Conservation (phyloP, 2,888 invertebrate genomes). For the Actias luna region DNA sequence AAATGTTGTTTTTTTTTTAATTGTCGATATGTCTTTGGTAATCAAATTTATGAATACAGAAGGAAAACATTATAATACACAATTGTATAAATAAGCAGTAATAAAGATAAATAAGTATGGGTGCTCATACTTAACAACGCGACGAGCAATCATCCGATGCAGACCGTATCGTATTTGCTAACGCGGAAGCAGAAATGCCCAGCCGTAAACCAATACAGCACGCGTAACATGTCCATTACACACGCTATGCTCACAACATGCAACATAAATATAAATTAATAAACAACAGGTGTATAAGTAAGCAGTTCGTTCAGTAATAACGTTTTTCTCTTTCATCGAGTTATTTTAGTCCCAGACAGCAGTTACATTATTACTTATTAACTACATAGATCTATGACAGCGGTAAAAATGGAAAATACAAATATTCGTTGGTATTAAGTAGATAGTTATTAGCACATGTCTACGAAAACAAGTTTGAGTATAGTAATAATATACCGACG, state of each 20-base stretch:
- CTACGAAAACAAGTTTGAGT: too few species aligned
- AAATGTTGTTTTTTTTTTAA: too few species aligned
- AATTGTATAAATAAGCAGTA: neutral
- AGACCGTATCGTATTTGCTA: constrained; percentile 23
- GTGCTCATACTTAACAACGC: neutral
- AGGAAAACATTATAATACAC: neutral
- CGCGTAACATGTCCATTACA: constrained; percentile 26
- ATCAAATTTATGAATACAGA: neutral
- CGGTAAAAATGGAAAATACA: neutral
- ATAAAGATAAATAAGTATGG: constrained; percentile 1
- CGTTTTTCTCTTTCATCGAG: constrained; percentile 5
- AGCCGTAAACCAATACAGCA: constrained; percentile 26
- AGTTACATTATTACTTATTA: neutral
- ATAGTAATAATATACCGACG: too few species aligned
- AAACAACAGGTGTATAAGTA: constrained; percentile 4
- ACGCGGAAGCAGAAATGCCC: constrained; percentile 27
- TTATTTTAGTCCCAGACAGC: neutral
- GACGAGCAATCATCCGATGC: constrained; percentile 6
- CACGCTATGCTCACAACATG: constrained; percentile 31
- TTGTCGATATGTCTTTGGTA: too few species aligned
- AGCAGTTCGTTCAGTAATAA: neutral
- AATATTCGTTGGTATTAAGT: neutral
- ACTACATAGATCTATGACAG: neutral
- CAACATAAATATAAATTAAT: constrained; percentile 6
- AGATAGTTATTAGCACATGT: neutral